A percentile compares a stretch with the other conserved stretches of the same genome.
Conservation (phyloP, 2,797 vertebrate species). For the Halcyon badia region DNA sequence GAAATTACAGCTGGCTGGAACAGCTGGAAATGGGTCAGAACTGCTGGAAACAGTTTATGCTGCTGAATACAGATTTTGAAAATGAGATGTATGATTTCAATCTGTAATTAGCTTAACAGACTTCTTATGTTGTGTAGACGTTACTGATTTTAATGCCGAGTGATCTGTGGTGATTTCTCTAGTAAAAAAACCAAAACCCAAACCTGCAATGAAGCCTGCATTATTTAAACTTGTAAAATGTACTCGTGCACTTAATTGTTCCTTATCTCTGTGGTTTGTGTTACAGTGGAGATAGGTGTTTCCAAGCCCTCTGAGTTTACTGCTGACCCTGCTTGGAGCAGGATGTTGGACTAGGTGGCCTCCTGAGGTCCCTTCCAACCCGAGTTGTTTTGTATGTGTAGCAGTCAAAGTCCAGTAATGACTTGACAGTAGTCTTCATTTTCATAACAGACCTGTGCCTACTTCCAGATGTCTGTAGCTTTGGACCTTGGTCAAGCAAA, state of each 20-base stretch:
- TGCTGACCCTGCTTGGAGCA: not conserved
- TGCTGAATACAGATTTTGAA: not conserved
- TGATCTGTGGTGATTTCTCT: not conserved
- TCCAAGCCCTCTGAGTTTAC: not conserved
- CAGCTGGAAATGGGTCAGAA: not conserved
- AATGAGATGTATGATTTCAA: not conserved
- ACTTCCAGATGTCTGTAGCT: not conserved
- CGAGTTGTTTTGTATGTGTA: not conserved
- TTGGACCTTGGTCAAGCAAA: not conserved
- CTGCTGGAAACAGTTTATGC: not conserved
- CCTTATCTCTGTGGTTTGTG: not conserved
- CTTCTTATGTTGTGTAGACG: not conserved
- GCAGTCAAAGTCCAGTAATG: not conserved
- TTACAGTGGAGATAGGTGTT: not conserved
- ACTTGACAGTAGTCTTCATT: not conserved
- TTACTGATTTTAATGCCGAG: not conserved
- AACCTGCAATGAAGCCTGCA: not conserved
- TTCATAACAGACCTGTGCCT: not conserved
- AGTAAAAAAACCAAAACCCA: not conserved
- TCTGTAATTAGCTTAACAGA: not conserved
- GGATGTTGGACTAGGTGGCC: not conserved
- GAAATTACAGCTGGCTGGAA: not conserved
- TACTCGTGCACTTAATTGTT: not conserved
- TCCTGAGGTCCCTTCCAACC: not conserved
- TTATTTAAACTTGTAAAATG: not conserved